phyloP scores from a whole-genome alignment of 1,140 invertebrate species.

The Dendrolimus punctatus region DNA sequence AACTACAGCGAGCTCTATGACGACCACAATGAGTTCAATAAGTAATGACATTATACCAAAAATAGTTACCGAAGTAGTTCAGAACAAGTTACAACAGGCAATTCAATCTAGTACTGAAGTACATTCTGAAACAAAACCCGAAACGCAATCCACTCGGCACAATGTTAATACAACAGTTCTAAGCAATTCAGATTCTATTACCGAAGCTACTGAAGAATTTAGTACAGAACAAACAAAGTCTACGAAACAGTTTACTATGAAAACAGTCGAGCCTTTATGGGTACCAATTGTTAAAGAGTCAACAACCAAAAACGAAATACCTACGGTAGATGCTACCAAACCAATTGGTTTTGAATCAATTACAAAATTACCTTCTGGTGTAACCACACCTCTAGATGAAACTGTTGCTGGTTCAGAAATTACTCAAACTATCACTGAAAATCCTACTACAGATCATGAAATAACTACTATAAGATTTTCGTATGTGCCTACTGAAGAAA shows the following conservation, averaged over 20 bases:
- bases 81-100: constrained; percentile 19
- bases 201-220: too few relatives aligned
- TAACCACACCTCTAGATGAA: constrained; percentile 55
- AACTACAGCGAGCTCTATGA: too few relatives aligned
- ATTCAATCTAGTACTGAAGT: constrained; percentile 13
- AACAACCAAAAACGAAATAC: constrained; percentile 30
- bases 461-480: constrained; percentile 59
- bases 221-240: too few relatives aligned
- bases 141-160: too few relatives aligned
- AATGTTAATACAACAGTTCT: too few relatives aligned
- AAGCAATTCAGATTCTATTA: too few relatives aligned
- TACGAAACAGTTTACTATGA: constrained; percentile 2
- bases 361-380: constrained; percentile 52
- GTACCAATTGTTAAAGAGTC: constrained; percentile 29
- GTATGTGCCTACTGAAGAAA: constrained; percentile 48
- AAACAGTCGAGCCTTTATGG: constrained; percentile 28
- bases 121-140: constrained; percentile 10
- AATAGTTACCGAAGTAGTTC: constrained; percentile 20
- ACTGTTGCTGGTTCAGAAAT: constrained; percentile 27
- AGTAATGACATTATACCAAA: too few relatives aligned
- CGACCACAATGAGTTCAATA: too few relatives aligned
- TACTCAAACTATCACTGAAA: constrained; percentile 27
- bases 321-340: constrained; percentile 42
- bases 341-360: constrained; percentile 61
- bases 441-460: constrained; percentile 45